Evolutionary conservation across 2,888 invertebrate genomes (phyloP).

Genomic region (Cistogaster globosa): DNA sequence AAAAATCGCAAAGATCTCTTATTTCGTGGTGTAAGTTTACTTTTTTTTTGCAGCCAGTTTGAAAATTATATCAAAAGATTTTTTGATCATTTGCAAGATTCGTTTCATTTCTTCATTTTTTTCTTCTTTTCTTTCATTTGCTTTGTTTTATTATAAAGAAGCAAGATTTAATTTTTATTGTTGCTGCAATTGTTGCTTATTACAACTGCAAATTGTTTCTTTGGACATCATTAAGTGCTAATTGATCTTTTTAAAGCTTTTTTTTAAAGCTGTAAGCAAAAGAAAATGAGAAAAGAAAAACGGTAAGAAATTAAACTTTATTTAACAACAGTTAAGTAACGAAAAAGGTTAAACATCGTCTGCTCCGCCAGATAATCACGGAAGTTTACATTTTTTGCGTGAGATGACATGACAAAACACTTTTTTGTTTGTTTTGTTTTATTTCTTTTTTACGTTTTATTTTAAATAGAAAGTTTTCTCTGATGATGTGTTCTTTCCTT

Average conservation of each 20-base stretch:
- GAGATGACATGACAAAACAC: conserved; percentile 65
- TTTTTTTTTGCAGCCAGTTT: conserved; percentile 18
- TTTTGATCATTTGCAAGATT: conserved; percentile 60
- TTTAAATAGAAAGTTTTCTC: conserved; percentile 22
- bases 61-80: conserved; percentile 60
- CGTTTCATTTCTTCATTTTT: conserved; percentile 53
- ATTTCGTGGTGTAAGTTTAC: conserved; percentile 56
- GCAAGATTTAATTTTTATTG: conserved; percentile 24
- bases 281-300: conserved; percentile 9
- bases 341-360: conserved; percentile 69
- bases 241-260: conserved; percentile 65
- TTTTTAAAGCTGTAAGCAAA: conserved; percentile 1
- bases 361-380: conserved; percentile 66
- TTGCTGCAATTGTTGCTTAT: conserved; percentile 44
- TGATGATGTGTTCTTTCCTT: background rate
- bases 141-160: conserved; percentile 30
- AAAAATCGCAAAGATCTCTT: conserved; percentile 59
- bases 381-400: conserved; percentile 70
- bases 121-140: conserved; percentile 3
- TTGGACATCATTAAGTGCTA: conserved; percentile 72
- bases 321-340: conserved; percentile 29
- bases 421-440: conserved; percentile 24
- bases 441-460: background rate
- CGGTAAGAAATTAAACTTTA: conserved; percentile 31
- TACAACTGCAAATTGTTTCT: conserved; percentile 63